These are phyloP conservation scores for Bucco capensis DNA, from an alignment of 2,113 vertebrate genomes.

Conservation along the genomic window DNA sequence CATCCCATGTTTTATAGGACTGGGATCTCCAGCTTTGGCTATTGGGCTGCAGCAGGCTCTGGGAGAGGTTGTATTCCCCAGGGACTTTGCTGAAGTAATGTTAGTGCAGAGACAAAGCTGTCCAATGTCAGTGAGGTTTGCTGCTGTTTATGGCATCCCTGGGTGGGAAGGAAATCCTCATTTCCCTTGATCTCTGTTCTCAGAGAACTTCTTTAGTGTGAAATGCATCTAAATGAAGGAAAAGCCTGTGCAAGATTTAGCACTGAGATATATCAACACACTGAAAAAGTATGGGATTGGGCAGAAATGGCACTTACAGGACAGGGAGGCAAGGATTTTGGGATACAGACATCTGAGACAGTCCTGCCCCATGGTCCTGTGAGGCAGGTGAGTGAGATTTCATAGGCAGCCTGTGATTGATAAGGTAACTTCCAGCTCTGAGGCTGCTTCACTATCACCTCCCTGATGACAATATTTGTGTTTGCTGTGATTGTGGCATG, in stretches of 20 bases:
- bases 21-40: not conserved
- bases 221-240: not conserved
- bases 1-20: not conserved
- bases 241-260: accelerated
- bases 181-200: not conserved
- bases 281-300: not conserved
- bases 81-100: accelerated
- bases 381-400: not conserved
- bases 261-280: not conserved
- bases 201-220: not conserved
- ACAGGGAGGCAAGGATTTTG: not conserved
- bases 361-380: not conserved
- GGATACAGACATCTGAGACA: not conserved
- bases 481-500: accelerated
- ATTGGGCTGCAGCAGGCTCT: not conserved
- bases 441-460: not conserved
- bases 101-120: not conserved
- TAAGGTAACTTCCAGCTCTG: not conserved
- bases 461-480: not conserved
- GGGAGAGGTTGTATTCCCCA: not conserved
- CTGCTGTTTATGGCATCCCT: not conserved
- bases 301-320: not conserved
- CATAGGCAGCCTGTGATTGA: not conserved
- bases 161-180: not conserved
- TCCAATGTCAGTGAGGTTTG: not conserved